These are phyloP conservation scores for Molorchus minor DNA, from an alignment of 2,888 invertebrate genomes.

Conservation along the genomic window DNA sequence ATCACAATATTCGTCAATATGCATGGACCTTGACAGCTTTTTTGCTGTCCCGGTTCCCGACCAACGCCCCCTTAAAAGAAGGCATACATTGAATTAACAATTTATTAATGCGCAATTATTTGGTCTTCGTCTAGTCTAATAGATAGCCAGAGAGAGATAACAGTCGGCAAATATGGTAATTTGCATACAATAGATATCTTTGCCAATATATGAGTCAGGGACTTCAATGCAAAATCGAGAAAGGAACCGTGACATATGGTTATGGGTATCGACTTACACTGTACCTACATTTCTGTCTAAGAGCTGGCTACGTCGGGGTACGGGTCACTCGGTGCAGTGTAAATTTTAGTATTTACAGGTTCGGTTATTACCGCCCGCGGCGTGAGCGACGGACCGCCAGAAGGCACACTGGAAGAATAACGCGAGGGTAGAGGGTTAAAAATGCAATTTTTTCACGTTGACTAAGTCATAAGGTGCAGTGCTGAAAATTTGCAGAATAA, in stretches of 20 bases:
- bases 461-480: no score
- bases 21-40: constrained; percentile 26
- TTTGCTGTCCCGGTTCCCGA: constrained; percentile 29
- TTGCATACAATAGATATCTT: constrained; percentile 41
- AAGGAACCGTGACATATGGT: not conserved
- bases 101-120: constrained; percentile 15
- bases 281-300: no score
- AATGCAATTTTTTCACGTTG: no score
- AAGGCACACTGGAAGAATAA: no score
- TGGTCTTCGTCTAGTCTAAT: constrained; percentile 7
- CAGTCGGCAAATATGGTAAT: constrained; percentile 34
- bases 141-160: constrained; percentile 15
- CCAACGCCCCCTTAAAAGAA: constrained; percentile 33
- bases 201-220: constrained; percentile 29
- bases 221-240: constrained; percentile 6
- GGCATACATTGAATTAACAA: constrained; percentile 24
- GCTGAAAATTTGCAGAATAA: no score
- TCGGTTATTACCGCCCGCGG: no score
- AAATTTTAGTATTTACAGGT: no score
- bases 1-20: not conserved
- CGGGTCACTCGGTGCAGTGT: no score
- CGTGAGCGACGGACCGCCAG: no score
- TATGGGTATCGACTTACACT: no score
- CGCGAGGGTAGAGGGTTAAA: no score
- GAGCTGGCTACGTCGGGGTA: no score